phyloP scores from a whole-genome alignment of 2,888 invertebrate genomes.

The Dynastes maya region DNA sequence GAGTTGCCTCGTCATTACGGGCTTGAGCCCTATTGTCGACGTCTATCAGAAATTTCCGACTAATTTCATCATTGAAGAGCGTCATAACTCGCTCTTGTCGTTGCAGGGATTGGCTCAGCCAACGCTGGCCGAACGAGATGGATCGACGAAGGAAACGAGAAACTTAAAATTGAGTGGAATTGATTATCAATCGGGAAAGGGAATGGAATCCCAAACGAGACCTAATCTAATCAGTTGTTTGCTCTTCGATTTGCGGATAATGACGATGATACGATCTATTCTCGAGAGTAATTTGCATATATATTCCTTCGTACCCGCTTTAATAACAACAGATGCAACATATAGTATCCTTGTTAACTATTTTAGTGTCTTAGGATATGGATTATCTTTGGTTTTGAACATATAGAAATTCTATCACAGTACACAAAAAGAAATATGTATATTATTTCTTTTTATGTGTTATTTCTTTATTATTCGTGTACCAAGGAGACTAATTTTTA shows the following conservation, averaged over 20 bases:
- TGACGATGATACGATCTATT: slow-evolving; percentile 3
- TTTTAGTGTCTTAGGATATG: no score
- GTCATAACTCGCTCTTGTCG: slow-evolving; percentile 61
- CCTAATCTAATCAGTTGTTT: slow-evolving; percentile 37
- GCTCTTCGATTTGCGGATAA: slow-evolving; percentile 31
- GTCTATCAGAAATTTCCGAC: slow-evolving; percentile 64
- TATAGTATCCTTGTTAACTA: no score
- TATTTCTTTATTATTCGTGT: no score
- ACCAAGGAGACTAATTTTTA: no score
- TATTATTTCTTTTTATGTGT: no score
- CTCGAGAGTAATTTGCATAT: not conserved
- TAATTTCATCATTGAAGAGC: slow-evolving; percentile 67
- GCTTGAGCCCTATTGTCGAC: slow-evolving; percentile 42
- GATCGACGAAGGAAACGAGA: slow-evolving; percentile 14
- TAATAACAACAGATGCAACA: not conserved
- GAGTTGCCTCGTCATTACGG: slow-evolving; percentile 39
- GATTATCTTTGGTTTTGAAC: no score
- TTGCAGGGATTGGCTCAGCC: slow-evolving; percentile 28
- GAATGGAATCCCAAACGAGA: slow-evolving; percentile 34
- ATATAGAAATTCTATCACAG: no score
- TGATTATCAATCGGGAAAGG: slow-evolving; percentile 35
- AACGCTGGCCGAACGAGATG: slow-evolving; percentile 19
- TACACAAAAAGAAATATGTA: no score
- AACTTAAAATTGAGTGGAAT: slow-evolving; percentile 38
- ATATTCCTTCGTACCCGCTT: not conserved